phyloP scores from a whole-genome alignment of 2,888 invertebrate genomes.

The Magallana nippona region DNA sequence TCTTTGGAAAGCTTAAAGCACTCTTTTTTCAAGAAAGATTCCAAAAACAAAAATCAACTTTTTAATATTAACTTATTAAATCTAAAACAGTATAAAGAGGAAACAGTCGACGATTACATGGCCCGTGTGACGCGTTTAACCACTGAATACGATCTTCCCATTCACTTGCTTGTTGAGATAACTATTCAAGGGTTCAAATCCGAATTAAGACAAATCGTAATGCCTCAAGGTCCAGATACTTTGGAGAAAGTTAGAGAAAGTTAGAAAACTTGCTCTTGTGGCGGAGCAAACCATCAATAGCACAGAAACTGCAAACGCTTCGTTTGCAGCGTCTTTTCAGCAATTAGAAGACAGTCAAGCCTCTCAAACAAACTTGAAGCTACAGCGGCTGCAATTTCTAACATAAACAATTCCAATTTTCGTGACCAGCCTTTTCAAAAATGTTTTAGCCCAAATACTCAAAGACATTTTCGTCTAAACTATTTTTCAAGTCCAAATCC shows the following conservation, averaged over 20 bases:
- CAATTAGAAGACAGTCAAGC: not conserved
- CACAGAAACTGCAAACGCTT: not conserved
- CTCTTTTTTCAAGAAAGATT: not conserved
- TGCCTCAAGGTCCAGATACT: slow-evolving; percentile 17
- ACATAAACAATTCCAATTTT: not conserved
- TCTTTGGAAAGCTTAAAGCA: no score
- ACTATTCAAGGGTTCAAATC: slow-evolving; percentile 18
- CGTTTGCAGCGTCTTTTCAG: no score
- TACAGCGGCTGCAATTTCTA: not conserved
- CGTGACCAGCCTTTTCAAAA: not conserved
- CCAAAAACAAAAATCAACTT: not conserved
- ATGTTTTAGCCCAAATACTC: not conserved
- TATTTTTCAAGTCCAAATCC: not conserved
- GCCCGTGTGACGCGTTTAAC: slow-evolving; percentile 1
- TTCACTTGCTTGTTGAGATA: slow-evolving; percentile 1
- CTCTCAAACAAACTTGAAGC: slow-evolving; percentile 31
- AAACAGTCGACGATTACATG: slow-evolving; percentile 27
- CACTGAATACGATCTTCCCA: slow-evolving; percentile 22
- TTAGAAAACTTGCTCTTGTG: slow-evolving; percentile 31
- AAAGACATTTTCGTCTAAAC: not conserved
- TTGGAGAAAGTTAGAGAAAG: slow-evolving; percentile 3
- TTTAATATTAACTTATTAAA: slow-evolving; percentile 30
- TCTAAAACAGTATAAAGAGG: slow-evolving; percentile 1
- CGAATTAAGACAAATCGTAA: slow-evolving; percentile 9
- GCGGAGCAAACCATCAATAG: slow-evolving; percentile 6